Conservation (phyloP, 2,797 vertebrate species). For the Anguilla marmorata region DNA sequence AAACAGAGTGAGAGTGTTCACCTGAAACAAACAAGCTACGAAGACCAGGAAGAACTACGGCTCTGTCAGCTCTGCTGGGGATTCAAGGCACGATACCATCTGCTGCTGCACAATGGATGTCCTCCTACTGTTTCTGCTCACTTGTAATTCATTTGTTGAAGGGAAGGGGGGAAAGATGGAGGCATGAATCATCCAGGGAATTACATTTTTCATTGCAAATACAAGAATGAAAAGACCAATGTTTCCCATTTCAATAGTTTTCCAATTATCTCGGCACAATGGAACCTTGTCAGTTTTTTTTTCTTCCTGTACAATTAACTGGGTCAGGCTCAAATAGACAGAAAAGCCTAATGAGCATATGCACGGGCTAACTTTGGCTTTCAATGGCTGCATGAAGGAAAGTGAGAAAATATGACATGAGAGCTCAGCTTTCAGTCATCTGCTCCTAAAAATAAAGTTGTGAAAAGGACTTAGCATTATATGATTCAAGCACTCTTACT, state of each 20-base stretch:
- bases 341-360: slow-evolving; percentile 4
- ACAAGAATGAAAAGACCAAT: slow-evolving; percentile 39
- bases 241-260: slow-evolving; percentile 42
- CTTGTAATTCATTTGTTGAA: slow-evolving; percentile 43
- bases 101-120: slow-evolving; percentile 41
- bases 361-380: neutral
- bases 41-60: slow-evolving; percentile 49
- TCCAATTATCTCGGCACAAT: slow-evolving; percentile 13
- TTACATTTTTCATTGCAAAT: slow-evolving; percentile 31
- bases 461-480: neutral
- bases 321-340: neutral
- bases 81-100: slow-evolving; percentile 37
- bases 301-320: neutral
- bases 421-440: neutral
- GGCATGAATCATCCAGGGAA: slow-evolving; percentile 36
- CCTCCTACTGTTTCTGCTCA: slow-evolving; percentile 42
- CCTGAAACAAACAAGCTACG: slow-evolving; percentile 54
- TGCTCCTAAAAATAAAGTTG: slow-evolving; percentile 18
- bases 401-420: neutral
- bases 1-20: slow-evolving; percentile 58
- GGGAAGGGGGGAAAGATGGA: slow-evolving; percentile 35
- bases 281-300: slow-evolving; percentile 1
- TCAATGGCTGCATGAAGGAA: neutral
- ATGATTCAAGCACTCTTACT: neutral
- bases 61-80: slow-evolving; percentile 33